A percentile compares a stretch with the other conserved stretches of the same genome.
These are phyloP conservation scores for Podarcis muralis DNA, from an alignment of 2,113 vertebrate genomes.

Conservation along the genomic window DNA sequence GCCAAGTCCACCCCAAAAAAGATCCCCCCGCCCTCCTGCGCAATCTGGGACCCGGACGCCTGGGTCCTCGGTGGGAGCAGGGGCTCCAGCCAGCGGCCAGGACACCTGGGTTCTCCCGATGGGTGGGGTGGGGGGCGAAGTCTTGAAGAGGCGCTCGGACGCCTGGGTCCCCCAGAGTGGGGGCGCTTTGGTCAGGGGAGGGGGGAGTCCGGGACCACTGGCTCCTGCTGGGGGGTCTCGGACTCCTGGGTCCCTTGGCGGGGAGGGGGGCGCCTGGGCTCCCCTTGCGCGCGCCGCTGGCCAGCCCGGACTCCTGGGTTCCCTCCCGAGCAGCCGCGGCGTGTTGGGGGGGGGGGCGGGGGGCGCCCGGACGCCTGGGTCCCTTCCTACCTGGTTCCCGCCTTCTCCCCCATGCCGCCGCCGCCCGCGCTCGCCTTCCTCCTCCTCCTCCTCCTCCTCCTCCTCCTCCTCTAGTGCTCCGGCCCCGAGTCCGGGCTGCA, in stretches of 20 bases:
- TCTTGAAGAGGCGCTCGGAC: no score
- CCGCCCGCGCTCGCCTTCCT: no score
- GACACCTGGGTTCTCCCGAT: background rate
- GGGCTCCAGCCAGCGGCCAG: background rate
- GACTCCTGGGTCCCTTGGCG: background rate
- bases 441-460: background rate
- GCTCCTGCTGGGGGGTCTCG: background rate
- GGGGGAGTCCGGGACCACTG: no score
- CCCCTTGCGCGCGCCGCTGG: no score
- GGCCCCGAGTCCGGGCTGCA: background rate
- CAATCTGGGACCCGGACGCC: background rate
- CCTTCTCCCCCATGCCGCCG: background rate
- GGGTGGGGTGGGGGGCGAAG: background rate
- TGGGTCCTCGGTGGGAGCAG: no score
- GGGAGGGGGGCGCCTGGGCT: no score
- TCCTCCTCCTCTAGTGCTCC: background rate
- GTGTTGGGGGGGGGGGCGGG: background rate
- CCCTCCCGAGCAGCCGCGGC: background rate
- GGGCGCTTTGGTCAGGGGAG: no score
- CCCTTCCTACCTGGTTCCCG: background rate
- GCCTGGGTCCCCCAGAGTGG: background rate
- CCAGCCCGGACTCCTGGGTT: no score
- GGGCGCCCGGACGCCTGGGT: background rate
- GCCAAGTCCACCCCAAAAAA: background rate
- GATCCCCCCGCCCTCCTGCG: background rate